A percentile compares a stretch with the other conserved stretches of the same genome.
Conservation (phyloP, 2,797 vertebrate species). For the Semaprochilodus insignis region DNA sequence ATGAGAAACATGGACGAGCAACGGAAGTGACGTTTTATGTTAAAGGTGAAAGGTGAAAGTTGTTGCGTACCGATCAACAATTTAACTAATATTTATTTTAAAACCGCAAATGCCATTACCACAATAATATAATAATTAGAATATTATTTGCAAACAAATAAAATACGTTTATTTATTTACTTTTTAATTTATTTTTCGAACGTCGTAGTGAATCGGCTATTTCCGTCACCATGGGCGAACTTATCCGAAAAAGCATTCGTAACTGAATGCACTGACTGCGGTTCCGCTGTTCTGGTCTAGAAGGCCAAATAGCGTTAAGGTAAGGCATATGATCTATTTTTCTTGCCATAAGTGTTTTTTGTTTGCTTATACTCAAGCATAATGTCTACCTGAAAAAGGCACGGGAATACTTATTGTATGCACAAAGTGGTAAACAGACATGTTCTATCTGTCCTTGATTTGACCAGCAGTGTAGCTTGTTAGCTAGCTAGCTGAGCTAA, state of each 20-base stretch:
- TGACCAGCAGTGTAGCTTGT: slow-evolving; percentile 42
- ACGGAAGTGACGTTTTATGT: slow-evolving; percentile 22
- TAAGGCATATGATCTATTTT: slow-evolving; percentile 61
- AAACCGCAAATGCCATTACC: background rate
- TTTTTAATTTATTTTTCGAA: background rate
- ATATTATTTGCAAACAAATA: background rate
- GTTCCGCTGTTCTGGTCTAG: slow-evolving; percentile 82
- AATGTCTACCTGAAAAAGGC: background rate
- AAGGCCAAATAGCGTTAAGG: slow-evolving; percentile 86
- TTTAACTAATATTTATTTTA: slow-evolving; percentile 3
- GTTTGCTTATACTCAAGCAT: background rate
- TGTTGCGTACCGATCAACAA: background rate
- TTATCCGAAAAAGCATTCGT: slow-evolving; percentile 61
- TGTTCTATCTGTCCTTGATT: slow-evolving; percentile 63
- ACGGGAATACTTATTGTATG: background rate
- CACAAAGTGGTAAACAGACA: background rate
- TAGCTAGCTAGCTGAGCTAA: slow-evolving; percentile 38
- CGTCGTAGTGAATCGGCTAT: slow-evolving; percentile 33
- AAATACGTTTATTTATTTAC: background rate
- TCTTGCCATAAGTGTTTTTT: background rate
- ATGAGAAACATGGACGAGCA: background rate
- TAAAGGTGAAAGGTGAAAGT: background rate
- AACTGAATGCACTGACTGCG: slow-evolving; percentile 43
- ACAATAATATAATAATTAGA: background rate
- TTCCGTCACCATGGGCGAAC: slow-evolving; percentile 53